These are phyloP conservation scores for Benitochromis conjunctus DNA, from an alignment of 2,113 vertebrate species.

Conservation along the genomic window DNA sequence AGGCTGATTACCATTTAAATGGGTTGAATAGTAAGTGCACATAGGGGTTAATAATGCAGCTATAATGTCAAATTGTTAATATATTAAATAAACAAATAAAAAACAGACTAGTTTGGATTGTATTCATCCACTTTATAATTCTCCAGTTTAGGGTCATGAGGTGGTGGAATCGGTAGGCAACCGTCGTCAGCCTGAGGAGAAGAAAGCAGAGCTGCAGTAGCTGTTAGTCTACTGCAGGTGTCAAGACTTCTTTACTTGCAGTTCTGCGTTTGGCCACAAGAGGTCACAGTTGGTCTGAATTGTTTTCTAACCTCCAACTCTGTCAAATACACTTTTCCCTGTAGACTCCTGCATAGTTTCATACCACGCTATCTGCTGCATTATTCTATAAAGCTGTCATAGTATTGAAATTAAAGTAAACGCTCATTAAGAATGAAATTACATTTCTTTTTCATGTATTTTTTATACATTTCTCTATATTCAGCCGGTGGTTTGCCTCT, in stretches of 20 bases:
- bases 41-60: not conserved
- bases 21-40: not conserved
- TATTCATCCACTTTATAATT: not conserved
- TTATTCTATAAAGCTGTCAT: not conserved
- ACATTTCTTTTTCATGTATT: not conserved
- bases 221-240: not conserved
- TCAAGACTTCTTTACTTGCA: not conserved
- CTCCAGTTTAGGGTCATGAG: not conserved
- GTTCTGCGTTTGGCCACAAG: slow-evolving; percentile 9
- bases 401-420: not conserved
- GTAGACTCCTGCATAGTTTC: not conserved
- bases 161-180: not conserved
- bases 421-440: not conserved
- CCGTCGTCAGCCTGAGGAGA: not conserved
- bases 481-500: not conserved
- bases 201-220: not conserved
- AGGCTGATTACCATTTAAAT: not conserved
- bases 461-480: not conserved
- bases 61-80: not conserved
- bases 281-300: not conserved
- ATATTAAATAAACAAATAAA: not conserved
- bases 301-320: not conserved
- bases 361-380: not conserved
- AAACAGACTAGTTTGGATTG: not conserved
- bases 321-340: not conserved